These are phyloP conservation scores for Pissodes strobi DNA, from an alignment of 1,140 invertebrate species.

Conservation along the genomic window DNA sequence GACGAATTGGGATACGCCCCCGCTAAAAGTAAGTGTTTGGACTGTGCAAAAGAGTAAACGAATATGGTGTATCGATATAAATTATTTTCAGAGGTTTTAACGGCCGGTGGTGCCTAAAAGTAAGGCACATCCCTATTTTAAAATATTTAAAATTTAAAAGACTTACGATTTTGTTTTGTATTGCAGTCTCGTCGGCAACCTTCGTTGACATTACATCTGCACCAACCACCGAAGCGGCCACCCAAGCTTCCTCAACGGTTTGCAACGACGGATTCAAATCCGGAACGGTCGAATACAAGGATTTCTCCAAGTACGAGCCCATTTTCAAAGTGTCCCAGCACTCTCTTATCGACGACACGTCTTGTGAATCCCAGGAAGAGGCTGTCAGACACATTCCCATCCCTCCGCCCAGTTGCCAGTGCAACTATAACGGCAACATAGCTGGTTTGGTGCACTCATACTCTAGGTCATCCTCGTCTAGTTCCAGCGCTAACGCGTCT, in stretches of 20 bases:
- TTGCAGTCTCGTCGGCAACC: too few relatives aligned
- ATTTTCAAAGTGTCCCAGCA: background rate
- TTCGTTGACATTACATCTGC: too few relatives aligned
- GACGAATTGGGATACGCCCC: conserved; percentile 46
- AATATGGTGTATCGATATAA: too few relatives aligned
- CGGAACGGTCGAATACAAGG: conserved; percentile 13
- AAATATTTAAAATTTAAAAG: too few relatives aligned
- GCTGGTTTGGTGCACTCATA: too few relatives aligned
- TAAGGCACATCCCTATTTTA: too few relatives aligned
- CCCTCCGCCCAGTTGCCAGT: background rate
- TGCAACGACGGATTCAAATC: background rate
- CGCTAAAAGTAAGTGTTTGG: conserved; percentile 40
- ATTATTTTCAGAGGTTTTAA: too few relatives aligned
- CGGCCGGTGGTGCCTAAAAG: too few relatives aligned
- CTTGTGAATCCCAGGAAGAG: background rate
- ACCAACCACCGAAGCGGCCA: too few relatives aligned
- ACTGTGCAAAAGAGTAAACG: too few relatives aligned
- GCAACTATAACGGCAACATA: too few relatives aligned
- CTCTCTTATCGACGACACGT: background rate
- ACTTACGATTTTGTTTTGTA: too few relatives aligned
- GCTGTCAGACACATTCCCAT: background rate
- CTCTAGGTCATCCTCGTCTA: background rate
- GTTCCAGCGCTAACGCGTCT: background rate
- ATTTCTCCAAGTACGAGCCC: conserved; percentile 2
- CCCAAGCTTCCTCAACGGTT: background rate